Percentiles rank a stretch among this genome's conserved stretches.
Conservation (phyloP, 2,113 vertebrate species). For the Odontophorus gujanensis region DNA sequence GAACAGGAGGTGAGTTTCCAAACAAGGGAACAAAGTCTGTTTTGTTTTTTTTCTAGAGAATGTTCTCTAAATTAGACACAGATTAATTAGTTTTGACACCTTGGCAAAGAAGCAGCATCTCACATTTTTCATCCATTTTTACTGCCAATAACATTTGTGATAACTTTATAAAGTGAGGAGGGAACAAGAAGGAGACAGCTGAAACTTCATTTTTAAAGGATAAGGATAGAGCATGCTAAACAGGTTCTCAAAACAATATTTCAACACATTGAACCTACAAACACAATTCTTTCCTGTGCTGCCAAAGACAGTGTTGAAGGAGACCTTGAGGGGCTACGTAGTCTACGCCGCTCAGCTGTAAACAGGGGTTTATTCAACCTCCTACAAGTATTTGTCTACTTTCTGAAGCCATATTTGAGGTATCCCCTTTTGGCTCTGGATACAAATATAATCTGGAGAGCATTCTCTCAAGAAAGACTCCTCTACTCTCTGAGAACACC, state of each 20-base stretch:
- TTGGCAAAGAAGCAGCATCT: neutral
- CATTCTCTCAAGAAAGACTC: neutral
- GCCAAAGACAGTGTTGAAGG: neutral
- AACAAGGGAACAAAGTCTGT: neutral
- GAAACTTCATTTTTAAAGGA: neutral
- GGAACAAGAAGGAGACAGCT: neutral
- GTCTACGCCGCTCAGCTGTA: neutral
- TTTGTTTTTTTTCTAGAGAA: neutral
- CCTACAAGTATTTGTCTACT: neutral
- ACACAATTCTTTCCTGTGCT: neutral
- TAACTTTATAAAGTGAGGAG: neutral
- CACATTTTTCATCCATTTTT: neutral
- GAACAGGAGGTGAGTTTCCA: neutral
- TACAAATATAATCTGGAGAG: neutral
- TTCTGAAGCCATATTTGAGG: neutral
- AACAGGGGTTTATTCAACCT: neutral
- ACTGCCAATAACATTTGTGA: neutral
- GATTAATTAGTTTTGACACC: neutral
- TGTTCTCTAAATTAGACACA: neutral
- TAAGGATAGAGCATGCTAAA: neutral
- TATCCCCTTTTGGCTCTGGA: neutral
- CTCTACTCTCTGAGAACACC: neutral
- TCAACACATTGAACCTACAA: neutral
- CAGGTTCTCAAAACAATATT: neutral
- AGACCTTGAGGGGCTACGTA: neutral